These are phyloP conservation scores for Cyprinus carpio DNA, from an alignment of 2,113 vertebrate genomes.

Conservation along the genomic window DNA sequence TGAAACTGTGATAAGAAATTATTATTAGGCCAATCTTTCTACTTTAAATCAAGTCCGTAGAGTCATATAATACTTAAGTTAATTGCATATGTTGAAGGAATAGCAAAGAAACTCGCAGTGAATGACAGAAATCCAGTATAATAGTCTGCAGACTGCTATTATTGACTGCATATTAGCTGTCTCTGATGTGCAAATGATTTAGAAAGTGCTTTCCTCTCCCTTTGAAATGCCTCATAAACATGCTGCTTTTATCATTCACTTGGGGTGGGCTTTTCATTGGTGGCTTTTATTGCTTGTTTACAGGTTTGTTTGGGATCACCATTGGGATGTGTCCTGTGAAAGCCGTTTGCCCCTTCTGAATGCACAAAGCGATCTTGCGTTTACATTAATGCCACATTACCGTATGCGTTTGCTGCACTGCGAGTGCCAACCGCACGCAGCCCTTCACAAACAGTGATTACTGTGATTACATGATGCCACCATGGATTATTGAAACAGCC, in stretches of 20 bases:
- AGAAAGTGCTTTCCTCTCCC: neutral
- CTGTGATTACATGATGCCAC: constrained; percentile 33
- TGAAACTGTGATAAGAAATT: constrained; percentile 25
- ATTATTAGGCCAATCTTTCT: constrained; percentile 22
- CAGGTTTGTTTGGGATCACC: constrained; percentile 11
- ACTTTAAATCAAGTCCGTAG: constrained; percentile 27
- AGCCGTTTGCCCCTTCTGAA: neutral
- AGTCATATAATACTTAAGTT: constrained; percentile 34
- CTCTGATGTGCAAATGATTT: constrained; percentile 43
- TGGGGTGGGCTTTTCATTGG: neutral
- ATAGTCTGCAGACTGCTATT: constrained; percentile 12
- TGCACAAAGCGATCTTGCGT: neutral
- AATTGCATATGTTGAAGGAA: constrained; percentile 37
- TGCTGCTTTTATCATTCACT: constrained; percentile 38
- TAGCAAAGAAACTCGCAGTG: neutral
- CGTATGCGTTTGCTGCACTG: neutral
- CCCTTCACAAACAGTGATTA: constrained; percentile 30
- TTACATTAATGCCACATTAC: constrained; percentile 5
- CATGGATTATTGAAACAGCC: constrained; percentile 51
- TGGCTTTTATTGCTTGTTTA: constrained; percentile 5
- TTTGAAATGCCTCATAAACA: constrained; percentile 42
- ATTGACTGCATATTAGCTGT: constrained; percentile 28
- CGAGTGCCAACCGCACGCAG: neutral
- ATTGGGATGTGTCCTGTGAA: neutral
- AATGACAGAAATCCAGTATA: constrained; percentile 17